phyloP scores from a whole-genome alignment of 2,113 vertebrate genomes.

The Nematolebias whitei region DNA sequence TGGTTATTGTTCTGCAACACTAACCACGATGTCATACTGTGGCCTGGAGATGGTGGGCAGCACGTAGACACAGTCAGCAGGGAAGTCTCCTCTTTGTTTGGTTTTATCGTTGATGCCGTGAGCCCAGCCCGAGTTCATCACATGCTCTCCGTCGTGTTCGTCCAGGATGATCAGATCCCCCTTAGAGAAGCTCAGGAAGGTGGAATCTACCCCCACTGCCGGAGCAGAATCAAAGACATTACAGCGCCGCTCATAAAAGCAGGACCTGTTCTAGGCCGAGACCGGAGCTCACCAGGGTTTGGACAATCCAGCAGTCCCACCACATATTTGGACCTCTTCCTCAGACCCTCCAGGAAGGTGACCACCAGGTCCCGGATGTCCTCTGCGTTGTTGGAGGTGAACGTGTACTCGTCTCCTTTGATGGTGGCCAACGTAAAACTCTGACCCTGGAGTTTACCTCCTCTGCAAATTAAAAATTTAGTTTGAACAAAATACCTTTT shows the following conservation, averaged over 20 bases:
- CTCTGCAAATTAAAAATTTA: constrained; percentile 73
- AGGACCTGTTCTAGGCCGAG: neutral
- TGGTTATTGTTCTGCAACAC: constrained; percentile 12
- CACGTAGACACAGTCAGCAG: constrained; percentile 91
- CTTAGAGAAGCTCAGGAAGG: constrained; percentile 93
- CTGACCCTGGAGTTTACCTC: constrained; percentile 92
- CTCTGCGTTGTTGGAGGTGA: constrained; percentile 96
- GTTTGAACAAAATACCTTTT: neutral
- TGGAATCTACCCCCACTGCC: constrained; percentile 85
- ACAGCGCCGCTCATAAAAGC: accelerated
- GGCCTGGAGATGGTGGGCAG: constrained; percentile 91
- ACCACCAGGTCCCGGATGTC: constrained; percentile 96
- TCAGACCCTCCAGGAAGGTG: constrained; percentile 92
- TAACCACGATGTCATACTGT: constrained; percentile 90
- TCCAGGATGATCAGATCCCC: constrained; percentile 95
- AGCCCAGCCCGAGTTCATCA: constrained; percentile 95
- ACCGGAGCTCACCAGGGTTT: constrained; percentile 84
- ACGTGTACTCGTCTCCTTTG: constrained; percentile 97
- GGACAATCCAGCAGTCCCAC: constrained; percentile 94
- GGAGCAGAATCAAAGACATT: neutral
- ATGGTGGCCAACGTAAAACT: constrained; percentile 96
- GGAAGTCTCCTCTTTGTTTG: constrained; percentile 93
- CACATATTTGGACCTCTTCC: constrained; percentile 93
- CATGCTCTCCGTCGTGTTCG: constrained; percentile 90
- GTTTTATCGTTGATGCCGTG: constrained; percentile 91